Base-by-base conservation (phyloP, 2,888 invertebrate genomes). In the Drosophila tanythrix region DNA sequence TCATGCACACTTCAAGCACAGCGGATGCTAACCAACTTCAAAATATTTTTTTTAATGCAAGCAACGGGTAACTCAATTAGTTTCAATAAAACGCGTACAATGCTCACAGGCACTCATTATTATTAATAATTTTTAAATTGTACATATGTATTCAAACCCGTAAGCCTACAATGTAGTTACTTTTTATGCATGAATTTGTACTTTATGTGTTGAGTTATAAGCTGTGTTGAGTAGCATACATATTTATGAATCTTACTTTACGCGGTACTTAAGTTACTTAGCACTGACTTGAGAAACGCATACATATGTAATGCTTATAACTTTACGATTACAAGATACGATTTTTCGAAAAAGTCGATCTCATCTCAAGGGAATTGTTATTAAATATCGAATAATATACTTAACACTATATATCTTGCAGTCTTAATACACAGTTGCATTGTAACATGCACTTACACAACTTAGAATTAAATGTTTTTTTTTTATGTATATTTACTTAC, bases 401-500 rank as follows among this genome's bases (percentile, higher is more conserved):
- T 21, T 4, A 33, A 11, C 33, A 21, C 3, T 13, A 7, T 2
- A 13, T 46, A 13, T 13, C 13, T 21, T 3, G 21, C 13, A 43
- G 43, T 43, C 21, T 13, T 21, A 46, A 46, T 3, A 7, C 21
- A 21, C 21, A 25, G 15, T 46, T 46, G 2, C 8, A 46, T 53
- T 36, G 6, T 4, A 13, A 21, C 1, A 33, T 21, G 21, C 52
- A 21, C 15, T 21, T 29, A 31, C n/a, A 51, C n/a, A n/a, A 51
- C 7, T 15, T 8, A 15, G 7, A 21, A 15, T 52, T 33, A 15
- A 33, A n/a, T 15, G 21, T 21, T 27, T 52, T n/a, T n/a, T 18
- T 11, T 21, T 5, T 43, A 33, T 25, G 3, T n/a, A 3, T 27
- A 27, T 10, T 6, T 53, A 74, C 88, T 59, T 83, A 86, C 85